Percentiles rank a stretch among this genome's conserved stretches.
These are phyloP conservation scores for Pogonocichla stellata DNA, from an alignment of 2,113 vertebrate genomes.

Conservation along the genomic window DNA sequence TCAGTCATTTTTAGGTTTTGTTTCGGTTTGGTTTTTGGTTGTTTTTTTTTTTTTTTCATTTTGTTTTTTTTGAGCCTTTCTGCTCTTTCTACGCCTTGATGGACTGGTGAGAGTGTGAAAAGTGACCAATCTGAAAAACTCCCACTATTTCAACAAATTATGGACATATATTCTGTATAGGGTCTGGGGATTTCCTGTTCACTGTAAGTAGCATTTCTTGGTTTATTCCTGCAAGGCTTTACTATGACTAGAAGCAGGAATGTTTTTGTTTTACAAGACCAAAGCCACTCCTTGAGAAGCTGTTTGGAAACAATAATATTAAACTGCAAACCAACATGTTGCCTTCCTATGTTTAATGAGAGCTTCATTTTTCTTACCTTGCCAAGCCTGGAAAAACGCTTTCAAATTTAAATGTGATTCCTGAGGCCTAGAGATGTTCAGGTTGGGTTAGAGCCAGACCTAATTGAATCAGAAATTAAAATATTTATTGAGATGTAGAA, in stretches of 20 bases:
- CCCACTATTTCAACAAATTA: neutral
- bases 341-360: neutral
- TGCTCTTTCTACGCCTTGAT: neutral
- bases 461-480: constrained; percentile 14
- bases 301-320: neutral
- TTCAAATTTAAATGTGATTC: neutral
- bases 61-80: neutral
- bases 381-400: neutral
- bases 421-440: neutral
- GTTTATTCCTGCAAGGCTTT: neutral
- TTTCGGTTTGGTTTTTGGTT: too few relatives aligned
- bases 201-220: neutral
- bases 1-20: neutral
- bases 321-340: neutral
- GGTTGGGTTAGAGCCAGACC: neutral
- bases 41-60: neutral
- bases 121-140: neutral
- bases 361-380: neutral
- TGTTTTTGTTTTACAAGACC: neutral
- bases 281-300: neutral
- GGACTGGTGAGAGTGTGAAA: neutral
- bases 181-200: neutral
- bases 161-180: neutral
- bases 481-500: neutral
- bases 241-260: neutral